Conservation (phyloP, 2,888 invertebrate genomes). For the Megastigmus dorsalis region DNA sequence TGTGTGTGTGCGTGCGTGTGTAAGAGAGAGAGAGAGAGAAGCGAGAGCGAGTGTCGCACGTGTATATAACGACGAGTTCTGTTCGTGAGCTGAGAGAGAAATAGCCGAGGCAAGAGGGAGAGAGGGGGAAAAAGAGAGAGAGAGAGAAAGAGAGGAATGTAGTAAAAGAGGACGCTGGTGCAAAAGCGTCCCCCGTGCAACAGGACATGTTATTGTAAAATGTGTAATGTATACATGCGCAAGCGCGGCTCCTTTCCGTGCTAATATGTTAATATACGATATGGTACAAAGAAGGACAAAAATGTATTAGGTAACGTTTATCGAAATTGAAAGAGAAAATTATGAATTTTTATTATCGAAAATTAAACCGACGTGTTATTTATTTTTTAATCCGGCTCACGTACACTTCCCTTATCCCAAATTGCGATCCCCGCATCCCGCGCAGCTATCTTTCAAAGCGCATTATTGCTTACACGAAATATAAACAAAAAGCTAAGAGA, state of each 20-base stretch:
- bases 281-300: conserved; percentile 72
- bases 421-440: too few relatives aligned
- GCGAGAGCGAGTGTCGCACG: not conserved
- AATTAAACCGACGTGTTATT: conserved; percentile 23
- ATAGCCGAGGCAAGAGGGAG: not conserved
- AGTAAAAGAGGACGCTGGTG: not conserved
- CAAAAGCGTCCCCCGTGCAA: not conserved
- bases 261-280: conserved; percentile 63
- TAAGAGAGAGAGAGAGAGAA: not conserved
- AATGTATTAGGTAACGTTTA: conserved; percentile 72
- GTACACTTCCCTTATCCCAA: too few relatives aligned
- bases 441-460: too few relatives aligned
- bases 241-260: conserved; percentile 20
- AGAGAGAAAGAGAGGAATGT: not conserved
- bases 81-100: not conserved
- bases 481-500: too few relatives aligned
- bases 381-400: not conserved
- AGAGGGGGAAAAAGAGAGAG: not conserved
- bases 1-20: not conserved
- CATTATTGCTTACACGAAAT: too few relatives aligned
- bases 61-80: conserved; percentile 17
- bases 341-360: conserved; percentile 73
- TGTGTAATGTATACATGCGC: conserved; percentile 46
- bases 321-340: conserved; percentile 69
- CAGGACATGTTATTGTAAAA: conserved; percentile 42